phyloP scores from a whole-genome alignment of 2,888 invertebrate genomes.

The Chloroclysta siterata region DNA sequence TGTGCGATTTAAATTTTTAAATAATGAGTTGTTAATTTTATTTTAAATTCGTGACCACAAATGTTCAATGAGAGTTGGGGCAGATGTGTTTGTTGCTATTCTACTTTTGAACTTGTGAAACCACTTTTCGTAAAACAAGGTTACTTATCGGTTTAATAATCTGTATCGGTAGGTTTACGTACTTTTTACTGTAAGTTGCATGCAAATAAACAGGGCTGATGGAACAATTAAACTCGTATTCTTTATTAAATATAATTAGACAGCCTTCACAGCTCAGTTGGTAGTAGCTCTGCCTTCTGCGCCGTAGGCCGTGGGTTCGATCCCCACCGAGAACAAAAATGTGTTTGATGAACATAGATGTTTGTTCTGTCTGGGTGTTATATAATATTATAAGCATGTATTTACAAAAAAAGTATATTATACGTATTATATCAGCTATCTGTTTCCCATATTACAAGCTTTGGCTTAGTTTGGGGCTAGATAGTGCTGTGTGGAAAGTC shows the following conservation, averaged over 20 bases:
- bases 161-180: constrained; percentile 4
- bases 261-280: too few relatives aligned
- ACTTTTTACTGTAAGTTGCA: constrained; percentile 18
- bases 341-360: too few relatives aligned
- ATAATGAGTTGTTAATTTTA: constrained; percentile 39
- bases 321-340: too few relatives aligned
- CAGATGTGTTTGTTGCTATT: constrained; percentile 24
- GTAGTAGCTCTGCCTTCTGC: too few relatives aligned
- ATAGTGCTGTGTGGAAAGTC: too few relatives aligned
- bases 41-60: constrained; percentile 35
- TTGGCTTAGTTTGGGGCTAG: too few relatives aligned
- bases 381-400: too few relatives aligned
- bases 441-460: too few relatives aligned
- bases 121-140: constrained; percentile 13
- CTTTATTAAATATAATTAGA: constrained; percentile 13
- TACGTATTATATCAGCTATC: too few relatives aligned
- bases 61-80: constrained; percentile 6
- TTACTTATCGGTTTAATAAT: constrained; percentile 6
- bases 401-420: too few relatives aligned
- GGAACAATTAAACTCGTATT: constrained; percentile 3
- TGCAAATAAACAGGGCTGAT: constrained; percentile 21
- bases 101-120: constrained; percentile 14
- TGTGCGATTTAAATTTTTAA: constrained; percentile 44
- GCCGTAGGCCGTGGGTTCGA: too few relatives aligned
- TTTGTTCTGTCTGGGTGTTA: too few relatives aligned